phyloP scores from a whole-genome alignment of 2,888 invertebrate genomes.

The Orchesellides sinensis region DNA sequence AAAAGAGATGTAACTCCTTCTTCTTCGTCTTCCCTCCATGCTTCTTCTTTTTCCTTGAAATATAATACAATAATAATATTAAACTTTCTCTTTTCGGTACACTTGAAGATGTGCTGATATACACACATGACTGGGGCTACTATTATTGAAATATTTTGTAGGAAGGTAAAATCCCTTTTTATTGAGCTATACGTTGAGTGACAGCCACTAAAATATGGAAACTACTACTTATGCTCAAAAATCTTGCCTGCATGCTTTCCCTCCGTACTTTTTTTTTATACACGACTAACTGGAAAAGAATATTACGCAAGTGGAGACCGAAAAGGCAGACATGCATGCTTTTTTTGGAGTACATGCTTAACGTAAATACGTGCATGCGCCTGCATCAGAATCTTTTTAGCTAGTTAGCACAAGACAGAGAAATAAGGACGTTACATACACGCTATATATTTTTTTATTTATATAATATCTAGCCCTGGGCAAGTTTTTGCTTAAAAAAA shows the following conservation, averaged over 20 bases:
- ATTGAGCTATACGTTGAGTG: slow-evolving; percentile 55
- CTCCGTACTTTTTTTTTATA: neutral
- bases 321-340: neutral
- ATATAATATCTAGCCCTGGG: slow-evolving; percentile 20
- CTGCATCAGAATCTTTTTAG: neutral
- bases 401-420: slow-evolving; percentile 24
- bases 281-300: neutral
- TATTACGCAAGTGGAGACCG: too few relatives aligned
- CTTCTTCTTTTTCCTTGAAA: too few relatives aligned
- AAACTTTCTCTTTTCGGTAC: neutral
- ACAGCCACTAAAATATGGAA: slow-evolving; percentile 49
- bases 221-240: slow-evolving; percentile 4
- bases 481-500: neutral
- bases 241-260: neutral
- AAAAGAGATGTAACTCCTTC: slow-evolving; percentile 5
- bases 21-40: too few relatives aligned
- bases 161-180: slow-evolving; percentile 31
- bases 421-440: neutral
- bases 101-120: neutral
- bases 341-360: neutral
- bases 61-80: neutral
- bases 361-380: neutral
- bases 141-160: slow-evolving; percentile 12
- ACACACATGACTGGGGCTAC: too few relatives aligned
- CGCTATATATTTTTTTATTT: too few relatives aligned